Percentiles rank a stretch among this genome's conserved stretches.
Evolutionary conservation across 2,113 vertebrate species (phyloP).

Genomic region (Anser brachyrhynchus): DNA sequence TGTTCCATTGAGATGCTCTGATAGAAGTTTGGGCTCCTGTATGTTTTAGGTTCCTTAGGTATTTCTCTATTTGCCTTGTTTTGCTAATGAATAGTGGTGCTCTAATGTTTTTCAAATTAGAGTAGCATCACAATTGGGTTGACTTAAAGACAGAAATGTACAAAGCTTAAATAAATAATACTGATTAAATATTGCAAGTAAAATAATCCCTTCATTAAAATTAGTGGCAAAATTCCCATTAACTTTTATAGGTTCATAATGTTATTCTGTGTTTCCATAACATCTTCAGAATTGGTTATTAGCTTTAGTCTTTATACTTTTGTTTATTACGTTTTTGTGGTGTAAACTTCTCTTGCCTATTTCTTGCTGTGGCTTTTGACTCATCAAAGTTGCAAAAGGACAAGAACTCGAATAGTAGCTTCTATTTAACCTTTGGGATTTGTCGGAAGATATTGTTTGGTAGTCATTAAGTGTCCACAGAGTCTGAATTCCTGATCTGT

Average conservation of each 20-base stretch:
- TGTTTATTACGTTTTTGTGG: background rate
- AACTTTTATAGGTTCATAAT: background rate
- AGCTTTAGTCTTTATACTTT: background rate
- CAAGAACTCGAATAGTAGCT: background rate
- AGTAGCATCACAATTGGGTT: background rate
- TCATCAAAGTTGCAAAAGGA: background rate
- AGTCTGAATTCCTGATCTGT: background rate
- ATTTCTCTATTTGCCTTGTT: background rate
- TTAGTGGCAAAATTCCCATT: background rate
- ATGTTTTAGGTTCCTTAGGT: background rate
- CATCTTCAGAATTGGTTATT: background rate
- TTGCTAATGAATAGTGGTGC: background rate
- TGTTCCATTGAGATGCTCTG: background rate
- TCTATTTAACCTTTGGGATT: background rate
- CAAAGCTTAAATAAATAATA: background rate
- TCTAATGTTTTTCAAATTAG: background rate
- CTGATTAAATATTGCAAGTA: background rate
- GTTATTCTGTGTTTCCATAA: background rate
- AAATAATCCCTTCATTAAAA: background rate
- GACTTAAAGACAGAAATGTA: background rate
- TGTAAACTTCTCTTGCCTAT: background rate
- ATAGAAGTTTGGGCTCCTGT: background rate
- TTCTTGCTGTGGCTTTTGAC: background rate
- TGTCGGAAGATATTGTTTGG: background rate
- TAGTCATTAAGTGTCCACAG: too few relatives aligned